These are phyloP conservation scores for Smutsia temminckii DNA, from an alignment of 2,797 vertebrate species.

Conservation along the genomic window DNA sequence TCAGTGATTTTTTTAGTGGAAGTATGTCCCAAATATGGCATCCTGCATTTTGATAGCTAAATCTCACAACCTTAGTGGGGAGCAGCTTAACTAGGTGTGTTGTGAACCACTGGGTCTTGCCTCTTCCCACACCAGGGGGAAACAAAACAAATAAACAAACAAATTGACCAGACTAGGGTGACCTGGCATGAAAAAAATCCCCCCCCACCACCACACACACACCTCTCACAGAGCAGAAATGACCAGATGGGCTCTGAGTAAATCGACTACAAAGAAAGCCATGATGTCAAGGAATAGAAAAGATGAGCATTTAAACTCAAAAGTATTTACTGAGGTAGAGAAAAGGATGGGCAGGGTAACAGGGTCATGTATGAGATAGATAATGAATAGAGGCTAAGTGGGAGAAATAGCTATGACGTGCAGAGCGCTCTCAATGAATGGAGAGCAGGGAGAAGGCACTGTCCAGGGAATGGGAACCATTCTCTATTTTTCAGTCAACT, in stretches of 20 bases:
- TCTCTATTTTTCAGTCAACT: not conserved
- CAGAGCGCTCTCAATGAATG: not conserved
- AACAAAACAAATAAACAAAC: not conserved
- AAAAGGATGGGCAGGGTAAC: not conserved
- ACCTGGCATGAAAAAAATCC: not conserved
- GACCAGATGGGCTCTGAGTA: not conserved
- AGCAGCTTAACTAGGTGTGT: not conserved
- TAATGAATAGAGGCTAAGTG: not conserved
- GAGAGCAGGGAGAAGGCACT: not conserved
- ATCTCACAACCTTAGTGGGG: not conserved
- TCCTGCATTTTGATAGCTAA: not conserved
- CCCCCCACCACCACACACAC: too few relatives aligned
- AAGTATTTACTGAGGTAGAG: not conserved
- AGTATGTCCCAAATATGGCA: not conserved
- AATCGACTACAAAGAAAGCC: not conserved
- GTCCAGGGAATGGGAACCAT: not conserved
- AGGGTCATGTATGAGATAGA: not conserved
- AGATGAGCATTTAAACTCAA: not conserved
- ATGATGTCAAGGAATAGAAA: not conserved
- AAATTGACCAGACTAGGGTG: not conserved
- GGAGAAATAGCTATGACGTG: not conserved
- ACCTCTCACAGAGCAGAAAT: not conserved
- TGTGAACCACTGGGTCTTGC: not conserved
- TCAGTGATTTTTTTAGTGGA: not conserved
- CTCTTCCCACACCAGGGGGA: not conserved